Evolutionary conservation across 2,797 vertebrate genomes (phyloP).

Genomic region (Urosaurus nigricauda): DNA sequence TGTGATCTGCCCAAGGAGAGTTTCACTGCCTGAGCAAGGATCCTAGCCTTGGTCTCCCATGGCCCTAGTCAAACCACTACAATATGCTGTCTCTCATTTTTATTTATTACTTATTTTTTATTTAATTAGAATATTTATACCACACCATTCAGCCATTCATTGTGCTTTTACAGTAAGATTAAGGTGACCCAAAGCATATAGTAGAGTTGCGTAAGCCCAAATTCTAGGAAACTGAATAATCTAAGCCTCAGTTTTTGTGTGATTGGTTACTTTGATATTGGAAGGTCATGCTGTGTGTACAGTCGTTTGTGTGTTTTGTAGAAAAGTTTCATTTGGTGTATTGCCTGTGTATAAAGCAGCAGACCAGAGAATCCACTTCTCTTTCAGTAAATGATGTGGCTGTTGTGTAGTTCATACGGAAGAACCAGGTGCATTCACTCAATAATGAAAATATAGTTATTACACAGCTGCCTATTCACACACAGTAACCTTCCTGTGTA

Average conservation of each 20-base stretch:
- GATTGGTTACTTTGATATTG: not conserved
- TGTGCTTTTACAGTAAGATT: not conserved
- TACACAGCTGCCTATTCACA: constrained; percentile 32
- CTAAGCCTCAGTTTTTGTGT: not conserved
- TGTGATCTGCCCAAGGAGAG: too few relatives aligned
- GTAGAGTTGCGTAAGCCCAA: not conserved
- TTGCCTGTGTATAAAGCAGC: not conserved
- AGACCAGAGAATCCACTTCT: constrained; percentile 9
- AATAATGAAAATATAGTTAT: constrained; percentile 40
- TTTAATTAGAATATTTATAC: too few relatives aligned
- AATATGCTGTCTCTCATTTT: too few relatives aligned
- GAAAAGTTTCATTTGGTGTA: not conserved
- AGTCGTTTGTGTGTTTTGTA: not conserved
- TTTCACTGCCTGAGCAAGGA: too few relatives aligned
- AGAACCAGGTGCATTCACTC: constrained; percentile 39
- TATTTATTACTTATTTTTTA: too few relatives aligned
- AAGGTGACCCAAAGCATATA: not conserved
- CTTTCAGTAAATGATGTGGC: constrained; percentile 29
- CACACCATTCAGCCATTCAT: not conserved
- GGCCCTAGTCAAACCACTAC: too few relatives aligned
- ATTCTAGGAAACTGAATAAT: not conserved
- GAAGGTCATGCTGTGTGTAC: not conserved
- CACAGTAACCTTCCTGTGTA: constrained; percentile 15
- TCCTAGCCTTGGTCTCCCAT: too few relatives aligned
- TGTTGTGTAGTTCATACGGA: constrained; percentile 16